phyloP scores from a whole-genome alignment of 2,113 vertebrate species.

The Acanthisitta chloris region DNA sequence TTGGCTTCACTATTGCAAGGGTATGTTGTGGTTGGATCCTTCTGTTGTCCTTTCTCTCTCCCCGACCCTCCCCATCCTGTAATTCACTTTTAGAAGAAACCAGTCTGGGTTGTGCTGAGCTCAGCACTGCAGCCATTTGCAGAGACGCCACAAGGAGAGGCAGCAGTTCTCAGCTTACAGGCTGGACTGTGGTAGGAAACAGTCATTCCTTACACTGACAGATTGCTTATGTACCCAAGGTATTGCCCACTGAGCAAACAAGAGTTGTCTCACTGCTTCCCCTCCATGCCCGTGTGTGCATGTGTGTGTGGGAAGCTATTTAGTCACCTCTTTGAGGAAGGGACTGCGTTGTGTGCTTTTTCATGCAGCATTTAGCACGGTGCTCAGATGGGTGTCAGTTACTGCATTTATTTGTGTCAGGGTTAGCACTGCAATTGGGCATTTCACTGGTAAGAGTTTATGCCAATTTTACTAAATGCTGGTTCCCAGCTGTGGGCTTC shows the following conservation, averaged over 20 bases:
- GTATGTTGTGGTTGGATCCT: background rate
- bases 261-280: background rate
- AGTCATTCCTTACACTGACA: background rate
- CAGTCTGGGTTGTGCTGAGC: background rate
- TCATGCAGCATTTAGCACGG: background rate
- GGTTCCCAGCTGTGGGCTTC: background rate
- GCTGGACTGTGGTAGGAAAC: background rate
- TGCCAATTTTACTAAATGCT: background rate
- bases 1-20: background rate
- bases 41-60: background rate
- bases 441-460: background rate
- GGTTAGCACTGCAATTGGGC: background rate
- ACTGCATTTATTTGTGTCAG: background rate
- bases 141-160: background rate
- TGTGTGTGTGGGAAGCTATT: background rate
- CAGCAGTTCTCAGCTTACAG: background rate
- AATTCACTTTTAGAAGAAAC: background rate
- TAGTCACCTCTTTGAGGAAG: background rate
- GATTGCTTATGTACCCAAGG: background rate
- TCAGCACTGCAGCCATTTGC: constrained; percentile 25
- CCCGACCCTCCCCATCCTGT: background rate
- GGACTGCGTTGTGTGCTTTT: background rate
- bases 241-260: background rate
- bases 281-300: background rate
- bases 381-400: background rate